Evolutionary conservation across 2,113 vertebrate species (phyloP).

Genomic region (Pandion haliaetus): DNA sequence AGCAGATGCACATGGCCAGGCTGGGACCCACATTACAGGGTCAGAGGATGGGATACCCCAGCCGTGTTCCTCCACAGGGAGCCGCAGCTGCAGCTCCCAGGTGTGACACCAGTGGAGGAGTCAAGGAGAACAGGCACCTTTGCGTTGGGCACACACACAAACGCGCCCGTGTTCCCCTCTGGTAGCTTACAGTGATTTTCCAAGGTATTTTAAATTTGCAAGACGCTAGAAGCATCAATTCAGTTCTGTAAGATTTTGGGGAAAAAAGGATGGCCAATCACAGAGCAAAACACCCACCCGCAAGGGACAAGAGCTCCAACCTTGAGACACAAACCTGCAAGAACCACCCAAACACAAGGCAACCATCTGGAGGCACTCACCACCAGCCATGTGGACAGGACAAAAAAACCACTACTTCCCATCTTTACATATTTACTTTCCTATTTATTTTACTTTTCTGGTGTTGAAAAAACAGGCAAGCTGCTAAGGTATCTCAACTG

Average conservation of each 20-base stretch:
- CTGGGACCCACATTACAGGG: too few relatives aligned
- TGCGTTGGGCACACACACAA: neutral
- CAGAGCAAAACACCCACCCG: neutral
- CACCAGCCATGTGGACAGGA: neutral
- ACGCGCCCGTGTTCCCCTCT: accelerated
- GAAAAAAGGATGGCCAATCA: neutral
- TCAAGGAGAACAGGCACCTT: neutral
- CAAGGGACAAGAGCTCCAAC: neutral
- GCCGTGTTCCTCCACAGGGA: neutral
- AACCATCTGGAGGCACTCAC: neutral
- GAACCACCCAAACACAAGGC: neutral
- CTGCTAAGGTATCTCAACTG: neutral
- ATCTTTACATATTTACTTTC: neutral
- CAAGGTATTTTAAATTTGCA: neutral
- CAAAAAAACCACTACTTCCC: neutral
- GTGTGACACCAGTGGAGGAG: neutral
- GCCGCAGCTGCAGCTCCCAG: neutral
- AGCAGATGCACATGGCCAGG: neutral
- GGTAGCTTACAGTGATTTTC: neutral
- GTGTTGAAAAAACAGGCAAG: neutral
- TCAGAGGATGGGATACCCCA: neutral
- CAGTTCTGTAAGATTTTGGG: neutral
- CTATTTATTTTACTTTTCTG: neutral
- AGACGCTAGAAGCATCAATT: neutral
- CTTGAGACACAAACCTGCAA: neutral